Base-by-base conservation (phyloP, 2,113 vertebrate species). In the Uropsilus gracilis region DNA sequence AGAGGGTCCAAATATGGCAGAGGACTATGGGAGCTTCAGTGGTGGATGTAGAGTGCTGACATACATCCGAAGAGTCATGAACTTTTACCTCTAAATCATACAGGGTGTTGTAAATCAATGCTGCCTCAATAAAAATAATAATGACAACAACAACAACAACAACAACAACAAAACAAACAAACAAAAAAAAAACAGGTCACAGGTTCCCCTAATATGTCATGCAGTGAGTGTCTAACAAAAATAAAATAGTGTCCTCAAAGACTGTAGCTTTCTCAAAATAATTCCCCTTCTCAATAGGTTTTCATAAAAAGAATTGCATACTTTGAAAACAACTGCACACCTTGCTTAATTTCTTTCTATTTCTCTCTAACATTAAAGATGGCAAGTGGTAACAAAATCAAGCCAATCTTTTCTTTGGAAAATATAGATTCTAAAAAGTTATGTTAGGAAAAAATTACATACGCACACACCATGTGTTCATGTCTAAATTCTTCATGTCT, bases 401-500 rank as follows among this genome's bases (percentile, higher is more conserved):
- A 90, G n/a, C 10, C 2, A 77, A 2, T 66, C n/a, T 46, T 87
- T 86, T 91, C 20, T 64, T 86, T 85, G 55, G 18, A 92, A 85
- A 30, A 75, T 14, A 93, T 26, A 63, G 50, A 81, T 42, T 81
- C 42, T 86, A 81, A 92, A 63, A 44, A 57, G 42, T 42, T 24
- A 77, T 20, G 42, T 71, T 30, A 78, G 85, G 14, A 42, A 76
- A 63, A 89, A 16, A 61, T 48, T 76, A 46, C 26, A 57, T 77
- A 89, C 61, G 42, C 17, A 89, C 16, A 88, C 2, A 64, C 4
- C 32, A 71, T n/a, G n/a, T 80, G 39, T 81, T 86, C 59, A 86
- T 76, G 86, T 90, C 32, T 39, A 80, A 75, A 86, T n/a, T 80
- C 42, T 81, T 86, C 59, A 86, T 76, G 86, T 90, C 32, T 39